Base-by-base conservation (phyloP, 1,140 invertebrate species). In the Plectrocnemia conspersa region DNA sequence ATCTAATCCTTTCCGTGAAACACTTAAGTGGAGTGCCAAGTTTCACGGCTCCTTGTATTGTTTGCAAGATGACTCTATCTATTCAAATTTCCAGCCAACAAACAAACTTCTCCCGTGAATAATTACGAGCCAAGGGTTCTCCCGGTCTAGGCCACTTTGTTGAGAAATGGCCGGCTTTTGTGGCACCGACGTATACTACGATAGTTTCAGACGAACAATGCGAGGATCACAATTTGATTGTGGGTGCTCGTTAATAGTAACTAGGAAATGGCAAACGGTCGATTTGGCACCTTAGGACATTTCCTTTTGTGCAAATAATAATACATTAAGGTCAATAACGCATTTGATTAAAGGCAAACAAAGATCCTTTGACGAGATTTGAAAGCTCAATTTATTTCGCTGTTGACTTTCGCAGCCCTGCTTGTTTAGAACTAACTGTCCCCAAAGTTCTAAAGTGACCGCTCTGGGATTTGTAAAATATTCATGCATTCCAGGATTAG, bases 1-100 rank as follows among this genome's bases (percentile, higher is more conserved):
- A n/a, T n/a, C n/a, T n/a, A n/a, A n/a, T n/a, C n/a, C n/a, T n/a
- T n/a, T n/a, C n/a, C n/a, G 55, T 6, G 10, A 18, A 52, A 33
- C 59, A 61, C 55, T 61, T 57, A 58, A 49, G 18, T 44, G 40
- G 50, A 61, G 59, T 61, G 59, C 59, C 47, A 61, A 61, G 59
- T 61, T 61, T 61, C 50, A 52, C 46, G 52, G 52, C 52, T 52
- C 24, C 40, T 38, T 19, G 52, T 49, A 58, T 61, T 61, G 59
- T 61, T 27, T 52, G 46, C 29, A 52, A 61, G 58, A 61, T 56
- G 58, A 61, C 54, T 56, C 54, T 36, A 54, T 55, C 58, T 56
- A 59, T 59, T 59, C 58, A 59, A 59, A 59, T 59, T 49, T 52
- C 29, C 15, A 19, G 42, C 42, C 52, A 47, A 53, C 49, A 54